Conservation (phyloP, 2,888 invertebrate genomes). For the Mamestra brassicae region DNA sequence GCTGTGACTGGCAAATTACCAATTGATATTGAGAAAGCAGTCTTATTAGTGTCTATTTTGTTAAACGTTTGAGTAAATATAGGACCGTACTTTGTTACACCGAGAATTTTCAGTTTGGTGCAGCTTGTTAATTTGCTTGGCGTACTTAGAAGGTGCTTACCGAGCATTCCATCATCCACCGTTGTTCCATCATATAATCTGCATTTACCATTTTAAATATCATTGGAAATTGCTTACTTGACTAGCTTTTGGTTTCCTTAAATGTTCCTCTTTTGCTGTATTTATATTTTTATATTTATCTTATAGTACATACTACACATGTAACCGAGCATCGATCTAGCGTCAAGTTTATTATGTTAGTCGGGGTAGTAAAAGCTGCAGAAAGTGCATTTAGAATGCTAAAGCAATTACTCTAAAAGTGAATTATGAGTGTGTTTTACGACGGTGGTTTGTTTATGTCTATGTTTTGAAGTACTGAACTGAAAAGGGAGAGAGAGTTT, state of each 20-base stretch:
- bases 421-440: constrained; percentile 44
- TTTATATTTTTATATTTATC: neutral
- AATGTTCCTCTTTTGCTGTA: neutral
- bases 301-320: neutral
- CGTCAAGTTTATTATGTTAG: constrained; percentile 16
- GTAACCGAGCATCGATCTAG: constrained; percentile 7
- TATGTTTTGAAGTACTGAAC: constrained; percentile 23
- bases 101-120: neutral
- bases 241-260: neutral
- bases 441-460: constrained; percentile 20
- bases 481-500: constrained; percentile 29
- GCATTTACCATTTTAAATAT: neutral
- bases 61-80: constrained; percentile 35
- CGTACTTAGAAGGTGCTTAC: neutral
- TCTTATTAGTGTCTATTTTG: constrained; percentile 54
- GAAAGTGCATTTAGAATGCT: constrained; percentile 52
- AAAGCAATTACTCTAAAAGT: constrained; percentile 51
- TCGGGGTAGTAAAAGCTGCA: constrained; percentile 42
- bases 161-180: too few species aligned
- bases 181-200: neutral
- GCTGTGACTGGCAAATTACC: constrained; percentile 76
- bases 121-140: neutral
- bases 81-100: neutral
- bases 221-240: neutral
- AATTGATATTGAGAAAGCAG: constrained; percentile 73